Evolutionary conservation across 2,888 invertebrate species (phyloP).

Genomic region (Cerceris ruficornis): DNA sequence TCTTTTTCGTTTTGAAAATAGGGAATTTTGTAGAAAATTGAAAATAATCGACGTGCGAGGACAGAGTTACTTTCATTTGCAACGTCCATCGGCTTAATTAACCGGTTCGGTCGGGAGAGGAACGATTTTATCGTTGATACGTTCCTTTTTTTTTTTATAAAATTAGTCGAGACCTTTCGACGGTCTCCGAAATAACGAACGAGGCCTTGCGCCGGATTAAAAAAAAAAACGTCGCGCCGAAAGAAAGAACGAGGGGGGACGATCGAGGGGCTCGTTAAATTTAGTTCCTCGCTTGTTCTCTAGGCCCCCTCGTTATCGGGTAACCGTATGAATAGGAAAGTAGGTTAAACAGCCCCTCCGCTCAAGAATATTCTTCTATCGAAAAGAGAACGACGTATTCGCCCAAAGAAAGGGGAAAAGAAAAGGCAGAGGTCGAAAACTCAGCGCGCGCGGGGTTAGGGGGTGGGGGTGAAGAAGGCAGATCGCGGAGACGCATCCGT

Average conservation of each 20-base stretch:
- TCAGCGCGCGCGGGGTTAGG: no score
- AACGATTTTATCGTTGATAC: no score
- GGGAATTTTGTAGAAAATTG: no score
- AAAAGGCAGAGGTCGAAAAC: neutral
- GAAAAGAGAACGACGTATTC: neutral
- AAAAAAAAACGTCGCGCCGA: neutral
- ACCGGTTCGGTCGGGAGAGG: no score
- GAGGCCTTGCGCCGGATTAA: neutral
- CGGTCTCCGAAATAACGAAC: neutral
- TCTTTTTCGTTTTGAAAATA: no score
- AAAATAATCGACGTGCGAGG: no score
- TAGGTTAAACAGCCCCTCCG: constrained; percentile 11
- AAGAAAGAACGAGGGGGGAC: neutral
- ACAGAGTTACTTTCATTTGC: no score
- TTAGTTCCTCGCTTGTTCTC: neutral
- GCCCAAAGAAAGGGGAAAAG: neutral
- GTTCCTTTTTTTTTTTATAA: neutral
- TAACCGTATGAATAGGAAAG: constrained; percentile 2
- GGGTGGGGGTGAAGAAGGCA: neutral
- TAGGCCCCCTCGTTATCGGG: constrained; percentile 11
- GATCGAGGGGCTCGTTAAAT: constrained; percentile 13
- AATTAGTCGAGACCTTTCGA: neutral
- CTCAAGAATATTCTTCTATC: neutral
- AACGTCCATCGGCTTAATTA: no score
- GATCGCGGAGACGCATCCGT: neutral